Percentiles rank a stretch among this genome's conserved stretches.
phyloP scores from a whole-genome alignment of 1,140 invertebrate species.

The Cyclargus thomasi region DNA sequence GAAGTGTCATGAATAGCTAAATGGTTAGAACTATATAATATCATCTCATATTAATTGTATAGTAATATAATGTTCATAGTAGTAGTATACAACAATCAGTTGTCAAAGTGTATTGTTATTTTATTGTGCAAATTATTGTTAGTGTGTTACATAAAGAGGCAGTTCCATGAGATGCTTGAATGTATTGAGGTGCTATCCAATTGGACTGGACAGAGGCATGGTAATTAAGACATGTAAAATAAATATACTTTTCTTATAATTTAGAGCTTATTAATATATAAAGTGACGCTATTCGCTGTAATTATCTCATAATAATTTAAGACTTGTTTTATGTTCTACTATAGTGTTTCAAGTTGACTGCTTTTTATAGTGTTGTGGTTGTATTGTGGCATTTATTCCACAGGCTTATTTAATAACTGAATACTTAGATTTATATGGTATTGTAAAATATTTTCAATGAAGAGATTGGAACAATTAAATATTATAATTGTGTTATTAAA shows the following conservation, averaged over 20 bases:
- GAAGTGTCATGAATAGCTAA: not conserved
- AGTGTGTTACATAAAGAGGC: conserved; percentile 25
- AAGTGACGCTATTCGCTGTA: conserved; percentile 63
- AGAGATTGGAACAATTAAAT: conserved; percentile 52
- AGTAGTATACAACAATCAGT: not conserved
- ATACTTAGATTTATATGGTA: conserved; percentile 55
- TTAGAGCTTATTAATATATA: conserved; percentile 74
- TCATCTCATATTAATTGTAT: conserved; percentile 1
- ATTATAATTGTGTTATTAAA: conserved; percentile 66
- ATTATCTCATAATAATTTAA: conserved; percentile 69
- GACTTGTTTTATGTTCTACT: conserved; percentile 49
- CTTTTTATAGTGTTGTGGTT: conserved; percentile 38
- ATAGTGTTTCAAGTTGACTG: conserved; percentile 40
- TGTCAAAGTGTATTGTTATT: conserved; percentile 9
- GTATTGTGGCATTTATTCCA: conserved; percentile 38
- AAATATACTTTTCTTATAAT: conserved; percentile 66
- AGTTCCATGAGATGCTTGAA: conserved; percentile 55
- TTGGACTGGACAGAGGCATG: conserved; percentile 44
- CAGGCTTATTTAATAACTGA: conserved; percentile 48
- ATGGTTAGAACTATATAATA: not conserved
- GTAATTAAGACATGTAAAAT: conserved; percentile 53
- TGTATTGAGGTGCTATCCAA: conserved; percentile 67
- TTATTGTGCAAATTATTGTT: conserved; percentile 19
- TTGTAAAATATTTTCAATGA: conserved; percentile 54
- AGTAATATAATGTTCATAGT: conserved; percentile 22